These are phyloP conservation scores for Typhlichthys eigenmanni DNA, from an alignment of 2,797 vertebrate genomes.

Conservation along the genomic window DNA sequence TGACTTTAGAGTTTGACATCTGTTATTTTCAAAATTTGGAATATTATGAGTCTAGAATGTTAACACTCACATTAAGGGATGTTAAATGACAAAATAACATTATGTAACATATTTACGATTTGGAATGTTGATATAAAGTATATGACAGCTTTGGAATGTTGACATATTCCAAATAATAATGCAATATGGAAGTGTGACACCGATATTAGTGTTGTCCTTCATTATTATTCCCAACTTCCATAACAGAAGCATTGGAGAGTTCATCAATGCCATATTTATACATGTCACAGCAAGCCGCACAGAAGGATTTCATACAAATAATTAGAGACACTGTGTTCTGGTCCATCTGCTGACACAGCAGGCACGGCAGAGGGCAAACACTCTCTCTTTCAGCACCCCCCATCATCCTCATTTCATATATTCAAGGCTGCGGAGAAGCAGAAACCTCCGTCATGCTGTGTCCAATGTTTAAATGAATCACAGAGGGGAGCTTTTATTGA, in stretches of 20 bases:
- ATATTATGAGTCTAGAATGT: not conserved
- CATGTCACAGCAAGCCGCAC: conserved; percentile 12
- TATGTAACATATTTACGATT: no score
- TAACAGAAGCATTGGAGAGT: conserved; percentile 2
- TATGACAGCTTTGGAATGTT: no score
- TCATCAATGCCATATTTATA: conserved; percentile 51
- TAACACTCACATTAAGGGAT: not conserved
- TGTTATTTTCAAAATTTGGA: not conserved
- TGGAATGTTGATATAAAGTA: not conserved
- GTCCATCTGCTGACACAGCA: conserved; percentile 55
- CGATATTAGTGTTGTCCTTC: not conserved
- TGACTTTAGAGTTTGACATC: no score
- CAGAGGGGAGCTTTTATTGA: conserved; percentile 18
- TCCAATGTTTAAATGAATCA: conserved; percentile 2
- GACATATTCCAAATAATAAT: no score
- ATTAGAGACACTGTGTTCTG: conserved; percentile 36
- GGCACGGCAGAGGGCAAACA: conserved; percentile 38
- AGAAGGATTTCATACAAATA: conserved; percentile 41
- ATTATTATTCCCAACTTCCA: no score
- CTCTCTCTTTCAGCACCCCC: conserved; percentile 27
- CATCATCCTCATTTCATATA: conserved; percentile 16
- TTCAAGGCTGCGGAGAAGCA: conserved; percentile 21
- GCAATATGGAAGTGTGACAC: not conserved
- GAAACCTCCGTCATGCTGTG: conserved; percentile 10
- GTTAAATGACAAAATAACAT: not conserved